Evolutionary conservation across 2,797 vertebrate species (phyloP).

Genomic region (Platyrinchus mystaceus): DNA sequence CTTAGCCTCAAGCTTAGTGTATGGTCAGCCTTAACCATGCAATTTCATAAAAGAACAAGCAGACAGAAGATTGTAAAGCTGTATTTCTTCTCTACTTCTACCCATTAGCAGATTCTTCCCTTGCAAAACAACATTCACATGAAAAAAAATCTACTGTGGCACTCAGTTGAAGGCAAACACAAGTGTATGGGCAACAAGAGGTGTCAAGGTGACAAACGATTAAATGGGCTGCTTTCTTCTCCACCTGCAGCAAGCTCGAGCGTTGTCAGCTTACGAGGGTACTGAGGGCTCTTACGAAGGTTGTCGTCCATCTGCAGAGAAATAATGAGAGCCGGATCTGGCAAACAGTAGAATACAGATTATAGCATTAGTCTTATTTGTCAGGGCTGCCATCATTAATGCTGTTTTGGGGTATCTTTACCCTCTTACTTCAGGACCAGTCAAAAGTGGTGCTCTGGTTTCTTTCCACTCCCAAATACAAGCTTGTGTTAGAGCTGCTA

Average conservation of each 20-base stretch:
- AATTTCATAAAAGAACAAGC: slow-evolving; percentile 15
- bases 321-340: slow-evolving; percentile 61
- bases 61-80: background rate
- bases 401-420: background rate
- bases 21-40: slow-evolving; percentile 31
- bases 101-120: background rate
- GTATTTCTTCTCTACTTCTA: slow-evolving; percentile 6
- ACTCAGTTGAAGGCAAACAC: background rate
- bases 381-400: background rate
- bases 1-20: slow-evolving; percentile 29
- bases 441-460: background rate
- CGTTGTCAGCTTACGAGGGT: slow-evolving; percentile 84
- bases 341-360: slow-evolving; percentile 34
- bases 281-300: slow-evolving; percentile 95
- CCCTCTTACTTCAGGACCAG: background rate
- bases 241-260: slow-evolving; percentile 80
- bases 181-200: background rate
- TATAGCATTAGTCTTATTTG: background rate
- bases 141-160: slow-evolving; percentile 3
- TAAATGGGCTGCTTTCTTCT: slow-evolving; percentile 75
- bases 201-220: slow-evolving; percentile 74
- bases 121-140: background rate
- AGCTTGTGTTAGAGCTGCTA: background rate
- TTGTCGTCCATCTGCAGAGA: slow-evolving; percentile 94
- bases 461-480: background rate